A percentile compares a stretch with the other conserved stretches of the same genome.
Conservation (phyloP, 1,140 invertebrate species). For the Hyles euphorbiae region DNA sequence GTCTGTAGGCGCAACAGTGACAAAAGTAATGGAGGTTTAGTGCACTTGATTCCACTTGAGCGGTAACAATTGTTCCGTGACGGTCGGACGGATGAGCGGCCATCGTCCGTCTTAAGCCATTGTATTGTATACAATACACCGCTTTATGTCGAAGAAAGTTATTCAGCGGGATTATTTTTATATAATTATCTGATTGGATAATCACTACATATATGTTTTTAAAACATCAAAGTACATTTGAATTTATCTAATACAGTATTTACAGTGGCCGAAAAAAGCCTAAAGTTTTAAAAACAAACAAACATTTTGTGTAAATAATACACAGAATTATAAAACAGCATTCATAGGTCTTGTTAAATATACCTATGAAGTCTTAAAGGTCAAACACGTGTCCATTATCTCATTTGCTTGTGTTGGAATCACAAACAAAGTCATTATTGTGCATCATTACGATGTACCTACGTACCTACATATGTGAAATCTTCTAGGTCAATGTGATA, state of each 20-base stretch:
- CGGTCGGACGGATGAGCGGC: constrained; percentile 30
- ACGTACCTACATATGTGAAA: constrained; percentile 36
- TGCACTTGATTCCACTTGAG: constrained; percentile 68
- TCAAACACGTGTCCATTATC: not conserved
- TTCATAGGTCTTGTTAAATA: not conserved
- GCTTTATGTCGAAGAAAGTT: not conserved
- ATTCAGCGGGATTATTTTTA: not conserved
- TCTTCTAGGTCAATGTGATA: constrained; percentile 51
- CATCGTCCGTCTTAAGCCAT: constrained; percentile 29
- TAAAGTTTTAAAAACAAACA: no score
- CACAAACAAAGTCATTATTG: constrained; percentile 22
- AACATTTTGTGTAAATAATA: not conserved
- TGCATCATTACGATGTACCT: constrained; percentile 15
- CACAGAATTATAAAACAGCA: not conserved
- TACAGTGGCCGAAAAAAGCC: no score
- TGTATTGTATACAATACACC: constrained; percentile 10
- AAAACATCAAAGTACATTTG: no score
- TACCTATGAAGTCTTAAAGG: not conserved
- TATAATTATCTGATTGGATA: no score
- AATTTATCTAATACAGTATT: no score
- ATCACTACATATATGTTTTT: no score
- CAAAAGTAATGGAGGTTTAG: constrained; percentile 68
- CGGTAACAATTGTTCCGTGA: constrained; percentile 58
- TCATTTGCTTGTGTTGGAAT: not conserved
- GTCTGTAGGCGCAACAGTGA: constrained; percentile 63